Base-by-base conservation (phyloP, 2,113 vertebrate species). In the Amphiprion percula region DNA sequence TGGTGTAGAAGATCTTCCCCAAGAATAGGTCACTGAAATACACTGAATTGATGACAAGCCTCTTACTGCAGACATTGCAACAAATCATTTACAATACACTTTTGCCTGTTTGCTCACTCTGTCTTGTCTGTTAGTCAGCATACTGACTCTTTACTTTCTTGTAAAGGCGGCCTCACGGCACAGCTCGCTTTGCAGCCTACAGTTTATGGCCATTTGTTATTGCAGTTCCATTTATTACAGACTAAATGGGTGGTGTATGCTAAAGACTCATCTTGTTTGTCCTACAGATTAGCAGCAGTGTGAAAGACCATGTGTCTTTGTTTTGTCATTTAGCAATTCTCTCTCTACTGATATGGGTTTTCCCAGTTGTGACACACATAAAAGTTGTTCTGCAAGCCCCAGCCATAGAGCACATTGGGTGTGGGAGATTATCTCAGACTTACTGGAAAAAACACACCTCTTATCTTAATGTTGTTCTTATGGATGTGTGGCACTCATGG, bases 191-290 rank as follows among this genome's bases (percentile, higher is more conserved):
- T 90, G 80, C 59, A 75, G 68, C 72, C 68, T 63, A 50, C 50
- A n/a, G 50, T 69, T 91, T 90, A 85, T 84, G 79, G 41, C 56
- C 49, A 9, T 64, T 72, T 50, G 41, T 86, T 92, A 84, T 85
- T 89, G 87, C 85, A 56, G 67, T 86, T 65, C 61, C 85, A 75
- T 88, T 91, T 91, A 90, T 88, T 83, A 68, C 76, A 39, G 28
- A 69, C 85, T 89, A 88, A 86, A 82, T 82, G 71, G 49, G 74
- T 66, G 28, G 4, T 87, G 87, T 85, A 55, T 85, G 79, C 77
- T 85, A 19, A 73, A 77, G 33, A 59, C 76, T 49, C 2, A 6
- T 44, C 39, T 44, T 86, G 88, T 91, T 90, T 92, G 84, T 79
- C 79, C 47, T 77, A 23, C 46, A 76, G 68, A 88, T 87, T 80